Base-by-base conservation (phyloP, 2,888 invertebrate genomes). In the Sesamia inferens region DNA sequence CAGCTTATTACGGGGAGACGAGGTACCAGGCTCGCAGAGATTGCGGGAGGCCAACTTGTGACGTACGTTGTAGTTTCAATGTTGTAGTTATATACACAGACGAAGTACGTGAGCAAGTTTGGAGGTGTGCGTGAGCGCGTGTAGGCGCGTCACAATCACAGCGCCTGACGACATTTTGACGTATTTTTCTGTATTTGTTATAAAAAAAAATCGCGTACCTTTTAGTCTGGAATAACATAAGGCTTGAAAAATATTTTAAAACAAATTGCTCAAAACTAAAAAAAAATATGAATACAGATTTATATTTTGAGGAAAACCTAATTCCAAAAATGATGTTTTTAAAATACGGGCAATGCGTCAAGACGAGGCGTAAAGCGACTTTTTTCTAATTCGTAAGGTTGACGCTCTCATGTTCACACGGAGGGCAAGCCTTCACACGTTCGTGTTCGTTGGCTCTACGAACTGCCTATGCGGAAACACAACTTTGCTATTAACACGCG, bases 331-430 rank as follows among this genome's bases (percentile, higher is more conserved):
- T 76, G 78, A 81, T 87, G 86, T 80, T 85, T 88, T 78, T n/a
- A 81, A 85, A 84, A 78, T 82, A 80, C 79, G 83, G 83, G 79
- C 79, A 81, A 85, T 84, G 89, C 88, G 88, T 89, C 85, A 86
- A 87, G 86, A 87, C 87, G 90, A 88, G 87, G 90, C 89, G 92
- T 92, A 93, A 84, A 92, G 88, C 90, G 89, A 92, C 92, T 94
- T 95, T 94, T 95, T 94, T 95, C 93, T 93, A 94, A 94, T 95
- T 94, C 91, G 93, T 94, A 95, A 96, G 96, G 95, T 96, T 96
- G 95, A 93, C 95, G 96, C 92, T 95, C 95, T 92, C 94, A 86
- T 91, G 94, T 94, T 94, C 94, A 93, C 93, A 94, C 93, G 93
- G 91, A 91, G 92, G 92, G 92, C 93, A 91, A 91, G 93, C 90